Percentiles rank a stretch among this genome's conserved stretches.
Conservation (phyloP, 2,797 vertebrate genomes). For the Masticophis lateralis region DNA sequence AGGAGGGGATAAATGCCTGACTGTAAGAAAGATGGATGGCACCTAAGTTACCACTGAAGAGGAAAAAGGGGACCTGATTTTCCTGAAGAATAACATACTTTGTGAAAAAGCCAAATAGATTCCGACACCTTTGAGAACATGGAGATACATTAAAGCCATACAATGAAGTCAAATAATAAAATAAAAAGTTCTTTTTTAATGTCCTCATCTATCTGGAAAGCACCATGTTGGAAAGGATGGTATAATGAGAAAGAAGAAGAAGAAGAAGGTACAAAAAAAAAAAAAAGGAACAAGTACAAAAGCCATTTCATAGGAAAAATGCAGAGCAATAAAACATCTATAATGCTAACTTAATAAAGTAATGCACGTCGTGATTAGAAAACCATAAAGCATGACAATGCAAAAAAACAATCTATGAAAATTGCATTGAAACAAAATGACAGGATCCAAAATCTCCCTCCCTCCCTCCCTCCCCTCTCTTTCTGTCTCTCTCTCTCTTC, state of each 20-base stretch:
- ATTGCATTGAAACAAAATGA: not conserved
- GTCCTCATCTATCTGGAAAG: not conserved
- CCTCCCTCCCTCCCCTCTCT: not conserved
- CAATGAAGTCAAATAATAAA: not conserved
- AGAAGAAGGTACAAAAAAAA: no score
- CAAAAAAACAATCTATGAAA: not conserved
- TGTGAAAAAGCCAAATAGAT: not conserved
- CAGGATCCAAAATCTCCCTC: not conserved
- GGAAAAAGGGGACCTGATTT: not conserved
- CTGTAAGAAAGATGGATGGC: slow-evolving; percentile 23
- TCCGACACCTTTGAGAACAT: not conserved
- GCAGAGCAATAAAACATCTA: not conserved
- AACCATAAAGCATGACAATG: not conserved
- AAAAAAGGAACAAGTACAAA: not conserved
- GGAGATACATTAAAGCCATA: not conserved
- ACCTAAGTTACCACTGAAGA: slow-evolving; percentile 6
- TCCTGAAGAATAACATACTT: not conserved
- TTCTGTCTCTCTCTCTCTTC: no score
- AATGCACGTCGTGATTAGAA: not conserved
- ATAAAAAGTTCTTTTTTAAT: not conserved
- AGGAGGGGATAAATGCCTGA: slow-evolving; percentile 18
- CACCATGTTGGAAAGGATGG: not conserved
- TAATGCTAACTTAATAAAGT: not conserved
- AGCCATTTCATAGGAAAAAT: not conserved
- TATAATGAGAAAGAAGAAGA: not conserved